A percentile compares a stretch with the other conserved stretches of the same genome.
These are phyloP conservation scores for Eristalinus aeneus DNA, from an alignment of 2,888 invertebrate genomes.

Conservation along the genomic window DNA sequence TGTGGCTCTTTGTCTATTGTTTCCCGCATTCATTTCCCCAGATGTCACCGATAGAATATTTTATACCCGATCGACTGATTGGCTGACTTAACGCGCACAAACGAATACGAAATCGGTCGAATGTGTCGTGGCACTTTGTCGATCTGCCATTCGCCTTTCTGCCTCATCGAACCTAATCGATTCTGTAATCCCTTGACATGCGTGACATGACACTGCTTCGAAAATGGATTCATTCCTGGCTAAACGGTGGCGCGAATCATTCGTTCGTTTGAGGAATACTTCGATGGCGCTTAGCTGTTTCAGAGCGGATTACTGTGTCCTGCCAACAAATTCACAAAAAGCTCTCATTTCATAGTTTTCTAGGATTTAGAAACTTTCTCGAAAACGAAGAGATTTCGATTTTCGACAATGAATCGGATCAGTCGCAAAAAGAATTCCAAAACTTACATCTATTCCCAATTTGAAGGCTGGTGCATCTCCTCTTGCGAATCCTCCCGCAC, in stretches of 20 bases:
- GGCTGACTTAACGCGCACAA: not conserved
- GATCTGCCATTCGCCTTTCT: not conserved
- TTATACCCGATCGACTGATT: constrained; percentile 14
- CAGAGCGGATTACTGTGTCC: too few relatives aligned
- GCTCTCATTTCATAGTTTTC: too few relatives aligned
- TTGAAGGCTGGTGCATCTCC: not conserved
- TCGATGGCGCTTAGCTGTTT: too few relatives aligned
- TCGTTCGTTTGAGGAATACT: not conserved
- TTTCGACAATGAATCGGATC: not conserved
- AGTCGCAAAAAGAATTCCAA: too few relatives aligned
- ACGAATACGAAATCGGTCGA: constrained; percentile 13
- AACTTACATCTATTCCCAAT: not conserved
- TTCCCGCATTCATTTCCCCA: not conserved
- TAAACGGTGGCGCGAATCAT: not conserved
- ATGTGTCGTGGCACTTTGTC: not conserved
- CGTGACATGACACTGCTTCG: not conserved
- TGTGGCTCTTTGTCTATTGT: constrained; percentile 1
- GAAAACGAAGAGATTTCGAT: too few relatives aligned
- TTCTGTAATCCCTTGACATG: not conserved
- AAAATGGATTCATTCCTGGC: not conserved
- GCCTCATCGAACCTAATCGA: not conserved
- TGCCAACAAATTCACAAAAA: too few relatives aligned
- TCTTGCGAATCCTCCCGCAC: not conserved
- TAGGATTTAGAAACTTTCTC: too few relatives aligned
- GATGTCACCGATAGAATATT: constrained; percentile 17